These are phyloP conservation scores for Oryzias dopingdopingensis DNA, from an alignment of 2,797 vertebrate species.

Conservation along the genomic window DNA sequence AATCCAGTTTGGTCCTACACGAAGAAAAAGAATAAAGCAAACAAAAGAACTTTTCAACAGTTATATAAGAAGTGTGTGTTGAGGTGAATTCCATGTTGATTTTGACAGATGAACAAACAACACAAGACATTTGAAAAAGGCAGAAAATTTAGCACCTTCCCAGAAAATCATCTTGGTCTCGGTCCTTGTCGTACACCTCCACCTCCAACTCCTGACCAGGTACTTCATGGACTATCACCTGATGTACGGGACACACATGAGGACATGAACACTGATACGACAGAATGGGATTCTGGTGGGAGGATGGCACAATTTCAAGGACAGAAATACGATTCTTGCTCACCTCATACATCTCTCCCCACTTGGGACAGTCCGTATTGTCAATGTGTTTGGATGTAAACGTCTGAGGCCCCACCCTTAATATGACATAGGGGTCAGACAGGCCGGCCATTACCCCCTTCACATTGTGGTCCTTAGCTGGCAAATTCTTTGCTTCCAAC, in stretches of 20 bases:
- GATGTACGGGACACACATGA: conserved; percentile 64
- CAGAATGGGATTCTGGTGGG: background rate
- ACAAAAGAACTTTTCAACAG: no score
- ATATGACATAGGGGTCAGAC: conserved; percentile 89
- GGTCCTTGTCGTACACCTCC: conserved; percentile 93
- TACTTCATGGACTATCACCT: conserved; percentile 94
- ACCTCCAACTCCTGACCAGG: conserved; percentile 94
- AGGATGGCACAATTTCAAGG: background rate
- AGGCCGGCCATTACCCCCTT: conserved; percentile 87
- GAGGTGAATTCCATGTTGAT: background rate
- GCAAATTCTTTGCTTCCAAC: conserved; percentile 81
- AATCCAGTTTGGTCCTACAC: conserved; percentile 85
- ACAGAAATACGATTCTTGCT: conserved; percentile 11
- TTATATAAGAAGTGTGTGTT: background rate
- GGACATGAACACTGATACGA: conserved; percentile 43
- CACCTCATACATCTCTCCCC: conserved; percentile 93
- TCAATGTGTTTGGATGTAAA: conserved; percentile 86
- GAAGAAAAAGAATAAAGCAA: background rate
- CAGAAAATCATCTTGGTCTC: conserved; percentile 94
- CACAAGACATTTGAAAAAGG: conserved; percentile 58
- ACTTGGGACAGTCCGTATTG: conserved; percentile 86
- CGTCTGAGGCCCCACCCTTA: conserved; percentile 89
- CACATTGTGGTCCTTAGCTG: conserved; percentile 86
- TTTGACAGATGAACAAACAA: conserved; percentile 35
- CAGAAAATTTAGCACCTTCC: conserved; percentile 77